Base-by-base conservation (phyloP, 2,888 invertebrate species). In the Timandra comae region DNA sequence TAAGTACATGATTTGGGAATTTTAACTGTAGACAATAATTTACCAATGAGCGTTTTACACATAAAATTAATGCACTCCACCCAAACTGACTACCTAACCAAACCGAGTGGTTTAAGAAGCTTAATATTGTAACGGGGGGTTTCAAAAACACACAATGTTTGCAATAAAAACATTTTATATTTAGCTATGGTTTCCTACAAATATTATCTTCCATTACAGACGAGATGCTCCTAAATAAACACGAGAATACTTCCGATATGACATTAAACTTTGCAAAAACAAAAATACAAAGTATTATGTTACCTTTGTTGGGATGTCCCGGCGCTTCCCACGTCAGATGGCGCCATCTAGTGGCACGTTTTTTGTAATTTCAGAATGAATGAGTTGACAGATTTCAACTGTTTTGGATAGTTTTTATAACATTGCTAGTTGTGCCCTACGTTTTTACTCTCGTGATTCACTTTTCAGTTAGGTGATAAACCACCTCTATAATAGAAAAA, bases 231-330 rank as follows among this genome's bases (percentile, higher is more conserved):
- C 82, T 81, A 80, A 81, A 58, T 43, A 72, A 82, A 82, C 72
- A 82, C 32, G 36, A 35, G 6, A 49, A 61, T 56, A 70, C 78
- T 80, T 82, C 82, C 82, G 76, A 66, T 59, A 62, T 63, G 68
- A 69, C 59, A 69, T 70, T 69, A 71, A 67, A 72, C 68, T 66
- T 69, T 63, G 78, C 77, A 76, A 78, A 80, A 69, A 72, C 62
- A 53, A 43, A 48, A 51, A 64, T 59, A 63, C 50, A 61, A 60
- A 70, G 74, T 79, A 74, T 81, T 70, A 59, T 60, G 64, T 81
- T 79, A 77, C 81, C 29, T 46, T 40, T 54, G 40, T 51, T 52
- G n/a, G n/a, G n/a, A n/a, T 52, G 50, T 55, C 48, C 54, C 29
- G 51, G 45, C 50, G 48, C 48, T 61, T 65, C 72, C 57, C 70